A percentile compares a stretch with the other conserved stretches of the same genome.
Evolutionary conservation across 2,797 vertebrate genomes (phyloP).

Genomic region (Mus minutoides): DNA sequence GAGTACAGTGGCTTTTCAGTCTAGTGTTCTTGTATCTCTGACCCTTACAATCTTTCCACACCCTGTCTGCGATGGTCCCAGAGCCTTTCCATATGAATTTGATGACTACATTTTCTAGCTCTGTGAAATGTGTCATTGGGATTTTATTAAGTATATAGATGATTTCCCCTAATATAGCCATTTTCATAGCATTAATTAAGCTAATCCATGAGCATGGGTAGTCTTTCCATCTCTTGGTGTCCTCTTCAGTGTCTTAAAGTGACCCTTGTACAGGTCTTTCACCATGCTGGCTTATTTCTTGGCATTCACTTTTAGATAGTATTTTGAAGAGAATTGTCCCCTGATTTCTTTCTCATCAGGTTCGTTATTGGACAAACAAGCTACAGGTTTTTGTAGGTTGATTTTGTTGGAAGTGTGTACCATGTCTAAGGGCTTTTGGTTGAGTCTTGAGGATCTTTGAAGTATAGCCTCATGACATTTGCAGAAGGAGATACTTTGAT

Average conservation of each 20-base stretch:
- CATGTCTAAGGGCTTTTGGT: background rate
- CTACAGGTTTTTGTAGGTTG: background rate
- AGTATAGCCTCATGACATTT: background rate
- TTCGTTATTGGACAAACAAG: background rate
- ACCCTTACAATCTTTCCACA: background rate
- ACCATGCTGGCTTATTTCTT: background rate
- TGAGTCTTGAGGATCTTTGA: background rate
- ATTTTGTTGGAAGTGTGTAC: background rate
- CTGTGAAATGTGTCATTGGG: background rate
- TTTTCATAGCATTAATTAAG: background rate
- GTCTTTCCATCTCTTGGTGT: background rate
- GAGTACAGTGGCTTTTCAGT: background rate
- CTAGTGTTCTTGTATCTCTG: background rate
- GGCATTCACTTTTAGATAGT: background rate
- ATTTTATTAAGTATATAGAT: background rate
- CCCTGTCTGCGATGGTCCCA: background rate
- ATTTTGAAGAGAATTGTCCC: background rate
- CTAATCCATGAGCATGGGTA: background rate
- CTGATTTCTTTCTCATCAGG: background rate
- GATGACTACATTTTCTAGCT: background rate
- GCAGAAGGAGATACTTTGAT: background rate
- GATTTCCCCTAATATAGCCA: background rate
- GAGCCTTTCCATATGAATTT: background rate
- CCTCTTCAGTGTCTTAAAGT: background rate
- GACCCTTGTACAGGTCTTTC: background rate